Evolutionary conservation across 2,113 vertebrate genomes (phyloP).

Genomic region (Semnornis frantzii): DNA sequence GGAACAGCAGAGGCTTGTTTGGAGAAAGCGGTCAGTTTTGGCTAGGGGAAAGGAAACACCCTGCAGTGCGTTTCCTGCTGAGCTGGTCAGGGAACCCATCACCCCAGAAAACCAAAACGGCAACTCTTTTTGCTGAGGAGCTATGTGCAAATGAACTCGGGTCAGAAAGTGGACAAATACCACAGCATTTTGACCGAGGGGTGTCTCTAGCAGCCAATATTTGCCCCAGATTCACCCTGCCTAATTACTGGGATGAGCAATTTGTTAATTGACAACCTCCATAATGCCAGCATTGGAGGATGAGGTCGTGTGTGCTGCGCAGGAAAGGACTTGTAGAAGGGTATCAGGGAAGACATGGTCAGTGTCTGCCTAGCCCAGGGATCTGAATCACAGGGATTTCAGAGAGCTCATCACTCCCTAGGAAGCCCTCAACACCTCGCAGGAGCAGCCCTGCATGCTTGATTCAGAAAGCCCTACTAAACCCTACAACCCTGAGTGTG

Average conservation of each 20-base stretch:
- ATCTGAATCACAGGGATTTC: slow-evolving; percentile 4
- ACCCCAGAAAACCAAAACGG: no score
- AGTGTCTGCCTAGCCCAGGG: not conserved
- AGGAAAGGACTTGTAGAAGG: not conserved
- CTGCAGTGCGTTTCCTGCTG: not conserved
- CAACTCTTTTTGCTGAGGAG: not conserved
- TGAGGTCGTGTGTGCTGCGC: rapidly evolving
- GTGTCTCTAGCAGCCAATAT: not conserved
- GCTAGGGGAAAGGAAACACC: not conserved
- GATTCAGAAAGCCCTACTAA: not conserved
- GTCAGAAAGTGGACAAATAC: not conserved
- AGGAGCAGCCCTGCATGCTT: not conserved
- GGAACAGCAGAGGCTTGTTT: not conserved
- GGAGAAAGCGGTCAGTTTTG: not conserved
- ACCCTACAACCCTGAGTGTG: not conserved
- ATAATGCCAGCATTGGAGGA: not conserved
- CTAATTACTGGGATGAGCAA: not conserved
- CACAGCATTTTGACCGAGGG: not conserved
- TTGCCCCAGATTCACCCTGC: not conserved
- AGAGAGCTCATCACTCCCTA: slow-evolving; percentile 9
- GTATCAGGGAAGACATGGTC: rapidly evolving
- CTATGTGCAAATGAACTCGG: rapidly evolving
- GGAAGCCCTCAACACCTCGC: slow-evolving; percentile 32
- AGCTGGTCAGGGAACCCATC: rapidly evolving
- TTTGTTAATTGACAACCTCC: not conserved